Percentiles rank a stretch among this genome's conserved stretches.
Evolutionary conservation across 2,888 invertebrate genomes (phyloP).

Genomic region (Oeneis ivallda): DNA sequence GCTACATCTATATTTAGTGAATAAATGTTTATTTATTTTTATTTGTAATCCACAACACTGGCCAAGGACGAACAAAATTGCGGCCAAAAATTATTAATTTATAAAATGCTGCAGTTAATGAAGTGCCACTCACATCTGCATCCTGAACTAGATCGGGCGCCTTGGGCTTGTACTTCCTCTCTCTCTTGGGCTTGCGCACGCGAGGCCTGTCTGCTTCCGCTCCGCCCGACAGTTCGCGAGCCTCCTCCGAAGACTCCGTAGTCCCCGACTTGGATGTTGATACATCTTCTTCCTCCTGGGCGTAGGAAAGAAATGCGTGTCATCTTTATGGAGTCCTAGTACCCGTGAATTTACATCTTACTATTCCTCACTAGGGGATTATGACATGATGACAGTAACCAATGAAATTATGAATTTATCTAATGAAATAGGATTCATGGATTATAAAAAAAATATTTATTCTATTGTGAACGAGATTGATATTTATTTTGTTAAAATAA

Average conservation of each 20-base stretch:
- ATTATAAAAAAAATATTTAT: too few relatives aligned
- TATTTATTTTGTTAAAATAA: too few relatives aligned
- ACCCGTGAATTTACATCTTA: neutral
- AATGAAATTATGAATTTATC: too few relatives aligned
- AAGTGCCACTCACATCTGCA: conserved; percentile 64
- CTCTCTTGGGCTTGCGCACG: conserved; percentile 60
- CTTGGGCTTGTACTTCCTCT: conserved; percentile 68
- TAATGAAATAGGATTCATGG: too few relatives aligned
- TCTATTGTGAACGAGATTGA: too few relatives aligned
- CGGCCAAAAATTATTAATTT: neutral
- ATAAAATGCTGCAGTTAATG: neutral
- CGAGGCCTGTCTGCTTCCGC: conserved; percentile 44
- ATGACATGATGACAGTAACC: too few relatives aligned
- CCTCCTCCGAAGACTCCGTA: conserved; percentile 55
- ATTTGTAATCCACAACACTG: too few relatives aligned
- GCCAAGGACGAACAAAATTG: too few relatives aligned
- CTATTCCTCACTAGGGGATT: too few relatives aligned
- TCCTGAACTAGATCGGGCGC: conserved; percentile 69
- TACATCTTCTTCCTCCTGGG: conserved; percentile 68
- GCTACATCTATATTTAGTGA: too few relatives aligned
- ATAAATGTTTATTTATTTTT: too few relatives aligned
- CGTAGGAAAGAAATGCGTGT: neutral
- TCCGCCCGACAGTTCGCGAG: conserved; percentile 44
- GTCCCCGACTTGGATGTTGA: conserved; percentile 62
- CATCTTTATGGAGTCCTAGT: neutral